These are phyloP conservation scores for Lepilemur ruficaudatus DNA, from an alignment of 2,797 vertebrate genomes.

Conservation along the genomic window DNA sequence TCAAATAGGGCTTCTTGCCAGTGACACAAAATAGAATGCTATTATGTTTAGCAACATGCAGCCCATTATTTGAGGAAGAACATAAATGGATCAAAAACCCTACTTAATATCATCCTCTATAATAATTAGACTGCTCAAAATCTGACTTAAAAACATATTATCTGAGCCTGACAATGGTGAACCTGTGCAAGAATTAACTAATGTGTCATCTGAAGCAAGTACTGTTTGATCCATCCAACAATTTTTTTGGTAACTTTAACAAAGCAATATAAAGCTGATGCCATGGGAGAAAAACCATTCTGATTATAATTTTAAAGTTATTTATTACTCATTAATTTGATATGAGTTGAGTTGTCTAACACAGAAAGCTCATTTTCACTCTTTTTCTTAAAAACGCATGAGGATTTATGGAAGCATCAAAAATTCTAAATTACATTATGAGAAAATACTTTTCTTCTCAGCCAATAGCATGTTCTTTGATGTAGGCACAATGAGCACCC, in stretches of 20 bases:
- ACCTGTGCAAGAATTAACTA: not conserved
- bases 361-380: not conserved
- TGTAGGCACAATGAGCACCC: not conserved
- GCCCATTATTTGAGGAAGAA: not conserved
- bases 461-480: not conserved
- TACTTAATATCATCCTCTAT: not conserved
- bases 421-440: not conserved
- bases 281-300: not conserved
- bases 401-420: not conserved
- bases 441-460: not conserved
- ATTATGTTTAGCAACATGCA: constrained; percentile 52
- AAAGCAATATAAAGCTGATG: not conserved
- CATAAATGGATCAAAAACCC: not conserved
- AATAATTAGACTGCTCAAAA: not conserved
- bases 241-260: not conserved
- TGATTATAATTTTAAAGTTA: not conserved
- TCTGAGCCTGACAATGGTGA: not conserved
- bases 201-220: not conserved
- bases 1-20: constrained; percentile 56
- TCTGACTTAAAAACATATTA: not conserved
- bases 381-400: not conserved
- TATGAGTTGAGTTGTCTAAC: not conserved
- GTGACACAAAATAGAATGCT: constrained; percentile 4
- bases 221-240: not conserved
- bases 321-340: not conserved